phyloP scores from a whole-genome alignment of 37 sponge, comb jelly and placozoan genomes.

The Spongilla lacustris region DNA sequence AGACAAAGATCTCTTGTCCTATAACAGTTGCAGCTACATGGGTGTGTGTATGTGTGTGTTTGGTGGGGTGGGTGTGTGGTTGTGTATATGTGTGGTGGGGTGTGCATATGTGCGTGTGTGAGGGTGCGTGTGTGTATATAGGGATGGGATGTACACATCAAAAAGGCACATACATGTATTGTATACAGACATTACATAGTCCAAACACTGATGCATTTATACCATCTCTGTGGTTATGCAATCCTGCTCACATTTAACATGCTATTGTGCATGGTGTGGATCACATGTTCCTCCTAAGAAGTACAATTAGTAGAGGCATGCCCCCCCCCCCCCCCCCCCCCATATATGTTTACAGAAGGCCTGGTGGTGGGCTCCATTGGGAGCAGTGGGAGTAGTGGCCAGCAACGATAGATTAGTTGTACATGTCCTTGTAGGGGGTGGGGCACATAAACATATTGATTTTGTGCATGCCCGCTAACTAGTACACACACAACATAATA shows the following conservation, averaged over 20 bases:
- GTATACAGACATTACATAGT: not conserved
- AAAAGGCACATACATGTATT: not conserved
- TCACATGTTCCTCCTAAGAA: too few species aligned
- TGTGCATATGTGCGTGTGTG: not conserved
- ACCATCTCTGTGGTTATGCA: not conserved
- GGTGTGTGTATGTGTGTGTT: not conserved
- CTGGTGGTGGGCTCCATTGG: too few species aligned
- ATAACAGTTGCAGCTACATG: conserved; percentile 60
- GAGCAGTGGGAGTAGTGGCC: too few species aligned
- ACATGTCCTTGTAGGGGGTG: too few species aligned
- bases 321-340: too few species aligned
- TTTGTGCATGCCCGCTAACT: too few species aligned
- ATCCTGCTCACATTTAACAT: not conserved
- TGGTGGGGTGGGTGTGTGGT: not conserved
- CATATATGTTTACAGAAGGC: too few species aligned
- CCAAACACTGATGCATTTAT: not conserved
- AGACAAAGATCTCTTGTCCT: conserved; percentile 79
- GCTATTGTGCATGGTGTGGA: too few species aligned
- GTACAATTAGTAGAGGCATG: too few species aligned
- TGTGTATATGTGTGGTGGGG: not conserved
- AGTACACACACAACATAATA: too few species aligned
- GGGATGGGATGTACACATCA: not conserved
- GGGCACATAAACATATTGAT: too few species aligned
- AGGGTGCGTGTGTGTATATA: not conserved
- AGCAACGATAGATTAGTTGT: not conserved